Evolutionary conservation across 2,888 invertebrate species (phyloP), one percentile per base, ranked within the genome.

Genomic region (Drosophila tripunctata): DNA sequence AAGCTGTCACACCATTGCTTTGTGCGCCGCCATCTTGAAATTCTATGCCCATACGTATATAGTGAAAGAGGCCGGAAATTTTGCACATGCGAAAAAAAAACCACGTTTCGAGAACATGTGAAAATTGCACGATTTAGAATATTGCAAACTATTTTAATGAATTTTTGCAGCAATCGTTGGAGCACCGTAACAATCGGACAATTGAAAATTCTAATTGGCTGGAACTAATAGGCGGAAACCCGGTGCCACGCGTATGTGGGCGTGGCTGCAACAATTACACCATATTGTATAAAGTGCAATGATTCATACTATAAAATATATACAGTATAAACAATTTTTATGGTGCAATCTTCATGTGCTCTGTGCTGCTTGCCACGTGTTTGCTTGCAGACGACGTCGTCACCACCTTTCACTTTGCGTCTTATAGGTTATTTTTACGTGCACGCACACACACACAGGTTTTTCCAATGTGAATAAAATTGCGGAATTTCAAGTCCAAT

Each of bases 1-100:
- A 27, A 14, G 44, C 35, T 66, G 70, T 83, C 81, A 69, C 65
- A 76, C 66, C 58, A 67, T 57, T 12, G 40, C 57, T 43, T 27
- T 31, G 57, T 58, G 48, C 19, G 67, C 35, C 75, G 88, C 87
- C 87, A 87, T 87, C 67, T 87, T 87, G 88, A 79, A 87, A 76
- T 68, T 71, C 70, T 67, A 60, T 68, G 78, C 67, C 69, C 14
- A 56, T 51, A 69, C 19, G 50, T 67, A 65, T 67, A 65, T 48
- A 78, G 58, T 66, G 54, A 70, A 73, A 80, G 31, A 21, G 55
- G 24, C 51, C 48, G 50, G 62, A 74, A 78, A 75, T 65, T 68
- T 75, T 61, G 63, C 55, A 27, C 30, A 54, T 67, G 57, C 57
- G 66, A 64, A 68, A 63, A 67, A 63, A 64, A 55, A 35, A 64